phyloP scores from a whole-genome alignment of 53 echinoderm and acorn worm genomes.

The Echinarachnius parma region DNA sequence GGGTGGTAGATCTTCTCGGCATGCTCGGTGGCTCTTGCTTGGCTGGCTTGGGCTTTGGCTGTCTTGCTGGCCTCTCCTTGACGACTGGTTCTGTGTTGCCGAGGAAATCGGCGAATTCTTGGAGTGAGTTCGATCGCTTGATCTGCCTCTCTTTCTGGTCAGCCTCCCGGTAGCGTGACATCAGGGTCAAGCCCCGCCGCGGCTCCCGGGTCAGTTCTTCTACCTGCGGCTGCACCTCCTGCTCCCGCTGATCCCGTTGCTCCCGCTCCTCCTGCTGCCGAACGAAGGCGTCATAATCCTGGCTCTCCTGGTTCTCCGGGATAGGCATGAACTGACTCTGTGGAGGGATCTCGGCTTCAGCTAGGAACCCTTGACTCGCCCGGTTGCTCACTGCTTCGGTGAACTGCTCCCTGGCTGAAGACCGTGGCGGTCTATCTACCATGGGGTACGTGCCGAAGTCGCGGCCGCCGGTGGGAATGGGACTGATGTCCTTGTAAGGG shows the following conservation, averaged over 20 bases:
- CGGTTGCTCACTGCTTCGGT: slow-evolving; percentile 12
- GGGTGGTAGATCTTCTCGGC: neutral
- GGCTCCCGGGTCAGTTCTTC: neutral
- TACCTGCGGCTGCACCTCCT: neutral
- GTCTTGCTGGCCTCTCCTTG: neutral
- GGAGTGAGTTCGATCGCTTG: slow-evolving; percentile 18
- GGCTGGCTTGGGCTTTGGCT: neutral
- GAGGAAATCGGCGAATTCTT: slow-evolving; percentile 3
- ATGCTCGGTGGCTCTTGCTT: neutral
- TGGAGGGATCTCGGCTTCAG: neutral
- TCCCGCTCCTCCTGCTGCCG: neutral
- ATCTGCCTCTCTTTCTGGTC: neutral
- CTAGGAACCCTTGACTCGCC: slow-evolving; percentile 8
- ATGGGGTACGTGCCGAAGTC: slow-evolving; percentile 25
- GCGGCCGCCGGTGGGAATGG: slow-evolving; percentile 9
- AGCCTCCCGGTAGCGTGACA: slow-evolving; percentile 3
- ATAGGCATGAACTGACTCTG: slow-evolving; percentile 9
- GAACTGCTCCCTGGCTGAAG: neutral
- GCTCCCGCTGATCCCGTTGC: neutral
- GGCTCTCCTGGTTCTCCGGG: slow-evolving; percentile 3
- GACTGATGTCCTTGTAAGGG: slow-evolving; percentile 31
- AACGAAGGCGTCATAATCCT: neutral
- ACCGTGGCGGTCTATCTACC: slow-evolving; percentile 6
- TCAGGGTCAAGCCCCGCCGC: neutral
- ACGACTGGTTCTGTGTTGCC: neutral